These are phyloP conservation scores for Tachyglossus aculeatus DNA, from an alignment of 2,797 vertebrate species.

Conservation along the genomic window DNA sequence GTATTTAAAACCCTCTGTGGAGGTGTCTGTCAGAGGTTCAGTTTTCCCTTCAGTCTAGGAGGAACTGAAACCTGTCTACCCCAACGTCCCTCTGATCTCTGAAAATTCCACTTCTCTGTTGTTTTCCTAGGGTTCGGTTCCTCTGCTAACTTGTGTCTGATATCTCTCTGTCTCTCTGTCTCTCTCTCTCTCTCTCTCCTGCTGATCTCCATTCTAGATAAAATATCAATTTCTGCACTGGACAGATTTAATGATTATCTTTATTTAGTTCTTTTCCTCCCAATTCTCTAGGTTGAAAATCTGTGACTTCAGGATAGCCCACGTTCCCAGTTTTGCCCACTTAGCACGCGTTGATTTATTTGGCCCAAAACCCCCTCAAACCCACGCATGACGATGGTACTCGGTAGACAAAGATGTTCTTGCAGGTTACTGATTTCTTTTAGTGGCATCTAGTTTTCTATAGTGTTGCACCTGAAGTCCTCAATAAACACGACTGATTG, in stretches of 20 bases:
- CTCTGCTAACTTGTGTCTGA: not conserved
- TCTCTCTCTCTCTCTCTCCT: not conserved
- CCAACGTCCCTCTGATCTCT: not conserved
- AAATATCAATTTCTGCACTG: not conserved
- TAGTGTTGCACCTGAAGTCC: no score
- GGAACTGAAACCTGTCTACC: not conserved
- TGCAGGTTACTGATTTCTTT: no score
- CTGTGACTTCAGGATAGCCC: not conserved
- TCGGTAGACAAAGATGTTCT: no score
- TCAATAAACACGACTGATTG: no score
- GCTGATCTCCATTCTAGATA: not conserved
- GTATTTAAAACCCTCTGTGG: not conserved
- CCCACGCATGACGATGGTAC: no score
- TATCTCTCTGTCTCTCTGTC: no score
- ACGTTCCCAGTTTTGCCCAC: no score
- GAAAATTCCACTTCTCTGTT: not conserved
- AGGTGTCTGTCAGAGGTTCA: not conserved
- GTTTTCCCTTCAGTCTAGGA: not conserved
- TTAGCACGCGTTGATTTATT: no score
- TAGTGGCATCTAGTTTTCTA: no score
- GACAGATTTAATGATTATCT: not conserved
- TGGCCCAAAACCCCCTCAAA: no score
- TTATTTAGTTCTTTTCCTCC: not conserved
- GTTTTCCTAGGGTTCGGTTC: not conserved
- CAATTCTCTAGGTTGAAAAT: not conserved